Evolutionary conservation across 1,140 invertebrate genomes (phyloP).

Genomic region (Cecropterus lyciades): DNA sequence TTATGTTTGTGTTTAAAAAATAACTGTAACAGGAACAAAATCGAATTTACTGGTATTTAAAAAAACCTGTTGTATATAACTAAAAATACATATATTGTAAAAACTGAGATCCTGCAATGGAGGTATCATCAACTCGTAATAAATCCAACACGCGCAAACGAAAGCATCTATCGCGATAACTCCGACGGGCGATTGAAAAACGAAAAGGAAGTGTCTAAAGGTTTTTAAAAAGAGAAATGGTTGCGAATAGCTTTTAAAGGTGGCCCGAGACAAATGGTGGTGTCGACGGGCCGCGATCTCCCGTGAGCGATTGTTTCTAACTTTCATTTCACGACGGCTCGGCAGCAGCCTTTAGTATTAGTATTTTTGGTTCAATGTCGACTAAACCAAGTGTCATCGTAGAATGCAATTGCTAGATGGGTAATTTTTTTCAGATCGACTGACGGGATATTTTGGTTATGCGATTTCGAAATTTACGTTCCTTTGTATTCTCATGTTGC

Average conservation of each 20-base stretch:
- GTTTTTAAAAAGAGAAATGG: conserved; percentile 83
- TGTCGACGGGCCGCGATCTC: conserved; percentile 48
- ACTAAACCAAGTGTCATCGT: background rate
- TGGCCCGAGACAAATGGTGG: conserved; percentile 71
- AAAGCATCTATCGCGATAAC: conserved; percentile 76
- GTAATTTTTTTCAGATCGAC: conserved; percentile 28
- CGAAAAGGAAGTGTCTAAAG: conserved; percentile 79
- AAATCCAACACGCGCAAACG: conserved; percentile 44
- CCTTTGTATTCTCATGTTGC: too few species aligned
- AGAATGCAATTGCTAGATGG: conserved; percentile 6
- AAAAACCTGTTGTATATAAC: too few species aligned
- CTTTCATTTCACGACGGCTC: conserved; percentile 7
- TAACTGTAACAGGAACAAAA: too few species aligned
- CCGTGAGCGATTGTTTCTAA: conserved; percentile 45
- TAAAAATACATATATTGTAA: too few species aligned
- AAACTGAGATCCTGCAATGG: too few species aligned
- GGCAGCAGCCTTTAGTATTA: background rate
- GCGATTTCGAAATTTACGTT: background rate
- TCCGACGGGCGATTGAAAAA: conserved; percentile 77
- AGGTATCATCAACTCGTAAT: conserved; percentile 18
- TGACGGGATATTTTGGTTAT: conserved; percentile 24
- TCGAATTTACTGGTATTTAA: too few species aligned
- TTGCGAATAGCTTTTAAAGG: conserved; percentile 78
- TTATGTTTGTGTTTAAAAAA: too few species aligned
- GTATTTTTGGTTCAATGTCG: background rate